A percentile compares a stretch with the other conserved stretches of the same genome.
phyloP scores from a whole-genome alignment of 2,888 invertebrate species.

The Ditula angustiorana region DNA sequence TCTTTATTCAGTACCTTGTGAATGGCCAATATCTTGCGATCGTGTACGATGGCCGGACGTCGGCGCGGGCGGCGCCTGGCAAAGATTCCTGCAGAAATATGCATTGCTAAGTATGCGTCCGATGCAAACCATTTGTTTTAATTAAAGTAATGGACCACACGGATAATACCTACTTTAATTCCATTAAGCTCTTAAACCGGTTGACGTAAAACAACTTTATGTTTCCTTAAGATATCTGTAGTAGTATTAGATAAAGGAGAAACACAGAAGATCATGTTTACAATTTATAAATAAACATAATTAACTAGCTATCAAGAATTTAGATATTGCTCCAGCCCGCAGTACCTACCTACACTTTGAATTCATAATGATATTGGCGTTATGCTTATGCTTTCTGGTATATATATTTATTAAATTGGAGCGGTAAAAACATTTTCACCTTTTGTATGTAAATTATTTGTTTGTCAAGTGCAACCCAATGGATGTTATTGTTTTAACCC shows the following conservation, averaged over 20 bases:
- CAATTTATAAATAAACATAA: neutral
- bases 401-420: neutral
- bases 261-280: neutral
- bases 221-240: neutral
- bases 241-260: neutral
- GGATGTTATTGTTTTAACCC: no score
- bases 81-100: slow-evolving; percentile 26
- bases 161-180: neutral
- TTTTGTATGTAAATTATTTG: neutral
- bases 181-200: neutral
- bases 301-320: no score
- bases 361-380: no score
- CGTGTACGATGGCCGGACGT: no score
- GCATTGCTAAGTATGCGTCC: slow-evolving; percentile 17
- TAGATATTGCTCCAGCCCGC: neutral
- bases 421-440: neutral
- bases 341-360: no score
- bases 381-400: no score
- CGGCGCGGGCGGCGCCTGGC: neutral
- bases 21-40: no score
- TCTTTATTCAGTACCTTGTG: no score
- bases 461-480: no score
- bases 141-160: neutral
- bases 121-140: slow-evolving; percentile 12
- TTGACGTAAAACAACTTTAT: neutral